Evolutionary conservation across 2,888 invertebrate species (phyloP).

Genomic region (Neria commutata): DNA sequence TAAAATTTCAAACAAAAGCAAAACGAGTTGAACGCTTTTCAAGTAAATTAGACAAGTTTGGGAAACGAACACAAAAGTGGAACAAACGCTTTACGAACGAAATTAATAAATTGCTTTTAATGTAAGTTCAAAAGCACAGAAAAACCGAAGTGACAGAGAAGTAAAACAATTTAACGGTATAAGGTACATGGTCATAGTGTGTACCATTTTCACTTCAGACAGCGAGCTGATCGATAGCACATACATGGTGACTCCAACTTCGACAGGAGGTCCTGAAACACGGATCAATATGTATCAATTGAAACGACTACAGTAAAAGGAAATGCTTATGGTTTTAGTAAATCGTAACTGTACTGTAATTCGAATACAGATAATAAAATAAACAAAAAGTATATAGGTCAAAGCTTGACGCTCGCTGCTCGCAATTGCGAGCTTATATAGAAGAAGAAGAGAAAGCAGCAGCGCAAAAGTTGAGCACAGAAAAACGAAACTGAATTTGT

Average conservation of each 20-base stretch:
- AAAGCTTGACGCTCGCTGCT: too few relatives aligned
- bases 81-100: conserved; percentile 12
- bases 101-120: background rate
- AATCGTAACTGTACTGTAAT: background rate
- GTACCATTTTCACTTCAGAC: conserved; percentile 98
- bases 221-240: conserved; percentile 98
- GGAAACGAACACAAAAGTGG: background rate
- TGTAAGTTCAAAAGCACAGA: conserved; percentile 20
- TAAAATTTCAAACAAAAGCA: background rate
- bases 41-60: conserved; percentile 7
- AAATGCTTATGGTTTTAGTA: background rate
- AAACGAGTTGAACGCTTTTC: background rate
- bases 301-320: conserved; percentile 12
- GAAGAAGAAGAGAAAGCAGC: background rate
- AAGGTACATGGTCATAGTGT: conserved; percentile 59
- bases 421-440: too few relatives aligned
- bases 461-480: background rate
- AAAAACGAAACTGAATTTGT: background rate
- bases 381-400: background rate
- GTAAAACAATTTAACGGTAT: conserved; percentile 23
- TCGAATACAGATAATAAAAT: too few relatives aligned
- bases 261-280: conserved; percentile 93
- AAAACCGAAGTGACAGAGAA: conserved; percentile 28
- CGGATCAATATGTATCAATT: conserved; percentile 39
- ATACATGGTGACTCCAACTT: conserved; percentile 97